Conservation (phyloP, 2,797 vertebrate species). For the Tinamus major region DNA sequence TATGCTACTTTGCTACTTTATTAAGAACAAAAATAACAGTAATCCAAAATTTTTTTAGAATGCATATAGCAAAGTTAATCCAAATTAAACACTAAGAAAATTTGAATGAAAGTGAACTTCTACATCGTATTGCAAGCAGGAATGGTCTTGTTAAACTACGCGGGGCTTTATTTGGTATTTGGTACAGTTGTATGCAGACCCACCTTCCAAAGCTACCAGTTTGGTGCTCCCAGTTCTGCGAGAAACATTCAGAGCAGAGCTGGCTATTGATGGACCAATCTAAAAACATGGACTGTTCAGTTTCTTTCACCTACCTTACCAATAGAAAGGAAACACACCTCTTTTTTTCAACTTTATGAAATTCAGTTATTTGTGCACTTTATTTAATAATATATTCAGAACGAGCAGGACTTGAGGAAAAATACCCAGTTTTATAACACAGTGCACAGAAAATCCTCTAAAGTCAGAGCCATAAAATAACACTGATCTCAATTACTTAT, state of each 20-base stretch:
- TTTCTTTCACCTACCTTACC: neutral
- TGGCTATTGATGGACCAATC: neutral
- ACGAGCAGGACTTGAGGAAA: neutral
- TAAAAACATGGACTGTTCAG: neutral
- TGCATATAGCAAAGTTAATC: neutral
- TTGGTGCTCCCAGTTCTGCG: neutral
- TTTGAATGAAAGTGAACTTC: neutral
- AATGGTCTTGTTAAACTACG: neutral
- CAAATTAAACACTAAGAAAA: neutral
- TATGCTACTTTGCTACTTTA: neutral
- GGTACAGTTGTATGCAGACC: accelerated
- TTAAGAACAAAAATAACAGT: neutral
- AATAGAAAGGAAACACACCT: neutral
- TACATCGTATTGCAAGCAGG: neutral
- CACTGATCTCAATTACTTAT: neutral
- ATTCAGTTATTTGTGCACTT: neutral
- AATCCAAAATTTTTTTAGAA: neutral
- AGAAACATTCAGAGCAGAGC: neutral
- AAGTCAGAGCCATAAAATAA: neutral
- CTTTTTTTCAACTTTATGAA: neutral
- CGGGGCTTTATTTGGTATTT: neutral
- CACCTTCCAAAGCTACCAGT: neutral
- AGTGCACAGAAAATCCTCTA: neutral
- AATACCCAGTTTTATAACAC: neutral
- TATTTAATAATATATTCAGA: neutral